These are phyloP conservation scores for Limulus polyphemus DNA, from an alignment of 2,888 invertebrate genomes.

Conservation along the genomic window DNA sequence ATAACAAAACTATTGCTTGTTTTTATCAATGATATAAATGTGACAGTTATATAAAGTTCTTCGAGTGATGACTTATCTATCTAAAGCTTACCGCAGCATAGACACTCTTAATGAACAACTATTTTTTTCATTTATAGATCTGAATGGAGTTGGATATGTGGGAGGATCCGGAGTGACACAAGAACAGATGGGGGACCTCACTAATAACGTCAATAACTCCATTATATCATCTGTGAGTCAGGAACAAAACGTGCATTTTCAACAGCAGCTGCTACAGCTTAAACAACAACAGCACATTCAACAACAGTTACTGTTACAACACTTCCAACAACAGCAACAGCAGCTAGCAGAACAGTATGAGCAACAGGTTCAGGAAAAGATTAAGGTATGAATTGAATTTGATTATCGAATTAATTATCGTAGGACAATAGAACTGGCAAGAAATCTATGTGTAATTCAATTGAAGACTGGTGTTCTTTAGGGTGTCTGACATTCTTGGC, in stretches of 20 bases:
- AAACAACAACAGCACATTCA: slow-evolving; percentile 88
- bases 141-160: no score
- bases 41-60: no score
- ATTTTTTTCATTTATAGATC: no score
- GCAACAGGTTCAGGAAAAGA: slow-evolving; percentile 72
- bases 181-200: no score
- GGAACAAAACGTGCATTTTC: slow-evolving; percentile 26
- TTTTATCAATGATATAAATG: no score
- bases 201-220: no score
- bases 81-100: no score
- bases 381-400: slow-evolving; percentile 49
- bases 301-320: slow-evolving; percentile 77
- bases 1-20: no score
- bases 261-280: slow-evolving; percentile 48
- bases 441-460: background rate
- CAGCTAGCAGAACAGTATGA: slow-evolving; percentile 82
- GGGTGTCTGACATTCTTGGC: background rate
- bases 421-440: slow-evolving; percentile 2
- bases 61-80: no score
- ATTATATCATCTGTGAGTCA: background rate
- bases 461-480: background rate
- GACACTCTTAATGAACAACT: no score
- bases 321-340: slow-evolving; percentile 81
- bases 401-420: slow-evolving; percentile 2
- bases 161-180: no score